phyloP scores from a whole-genome alignment of 2,888 invertebrate genomes.

The Micropterix aruncella region DNA sequence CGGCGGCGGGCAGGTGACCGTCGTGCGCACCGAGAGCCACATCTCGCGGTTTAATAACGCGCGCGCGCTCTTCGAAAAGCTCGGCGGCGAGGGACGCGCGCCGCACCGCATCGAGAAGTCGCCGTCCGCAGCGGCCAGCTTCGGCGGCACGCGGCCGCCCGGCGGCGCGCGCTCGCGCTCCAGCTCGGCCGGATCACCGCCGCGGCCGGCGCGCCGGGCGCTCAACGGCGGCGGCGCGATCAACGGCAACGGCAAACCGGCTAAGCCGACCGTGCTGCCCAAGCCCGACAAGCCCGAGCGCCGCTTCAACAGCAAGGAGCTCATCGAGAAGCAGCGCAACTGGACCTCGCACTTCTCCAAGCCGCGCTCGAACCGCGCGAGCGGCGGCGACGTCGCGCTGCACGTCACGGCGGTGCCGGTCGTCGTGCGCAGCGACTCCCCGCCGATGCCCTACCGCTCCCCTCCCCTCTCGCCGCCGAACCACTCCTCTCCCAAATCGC shows the following conservation, averaged over 20 bases:
- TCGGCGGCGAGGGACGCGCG: constrained; percentile 60
- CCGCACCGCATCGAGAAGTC: constrained; percentile 40
- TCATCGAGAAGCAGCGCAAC: constrained; percentile 82
- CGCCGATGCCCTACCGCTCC: constrained; percentile 13
- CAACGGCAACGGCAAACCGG: constrained; percentile 33
- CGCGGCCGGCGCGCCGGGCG: constrained; percentile 35
- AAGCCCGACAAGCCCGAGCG: constrained; percentile 77
- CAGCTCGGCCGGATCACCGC: constrained; percentile 50
- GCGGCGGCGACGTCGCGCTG: constrained; percentile 51
- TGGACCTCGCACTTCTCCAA: constrained; percentile 87
- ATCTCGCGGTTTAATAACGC: constrained; percentile 86
- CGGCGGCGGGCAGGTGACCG: constrained; percentile 44
- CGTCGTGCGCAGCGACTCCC: constrained; percentile 15
- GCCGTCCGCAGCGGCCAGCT: constrained; percentile 39
- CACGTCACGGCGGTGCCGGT: constrained; percentile 45
- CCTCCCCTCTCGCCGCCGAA: constrained; percentile 31
- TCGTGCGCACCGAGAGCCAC: constrained; percentile 78
- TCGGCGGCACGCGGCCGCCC: constrained; percentile 36
- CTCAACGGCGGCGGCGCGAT: constrained; percentile 30
- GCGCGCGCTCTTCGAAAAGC: constrained; percentile 79
- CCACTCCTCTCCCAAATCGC: constrained; percentile 29
- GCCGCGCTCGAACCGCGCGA: constrained; percentile 47
- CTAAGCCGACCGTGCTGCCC: constrained; percentile 42
- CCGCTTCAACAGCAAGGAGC: constrained; percentile 68
- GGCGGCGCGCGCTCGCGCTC: constrained; percentile 46